Evolutionary conservation across 2,888 invertebrate species (phyloP).

Genomic region (Tridacna crocea): DNA sequence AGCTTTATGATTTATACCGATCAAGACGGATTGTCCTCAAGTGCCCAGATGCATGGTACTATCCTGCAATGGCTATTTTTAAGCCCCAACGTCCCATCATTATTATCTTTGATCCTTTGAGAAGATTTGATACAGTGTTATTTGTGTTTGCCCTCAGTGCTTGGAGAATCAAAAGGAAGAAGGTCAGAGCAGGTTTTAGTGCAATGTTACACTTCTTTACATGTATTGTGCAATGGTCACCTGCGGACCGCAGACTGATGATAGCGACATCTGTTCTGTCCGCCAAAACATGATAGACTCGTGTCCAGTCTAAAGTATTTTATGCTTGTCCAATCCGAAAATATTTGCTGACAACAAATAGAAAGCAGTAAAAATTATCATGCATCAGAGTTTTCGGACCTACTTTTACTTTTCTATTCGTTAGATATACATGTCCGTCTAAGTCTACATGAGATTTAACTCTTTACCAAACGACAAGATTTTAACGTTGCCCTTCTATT

Average conservation of each 20-base stretch:
- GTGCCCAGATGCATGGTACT: slow-evolving; percentile 35
- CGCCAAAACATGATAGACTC: background rate
- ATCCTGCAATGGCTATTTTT: slow-evolving; percentile 18
- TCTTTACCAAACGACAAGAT: too few species aligned
- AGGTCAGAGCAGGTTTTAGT: slow-evolving; percentile 24
- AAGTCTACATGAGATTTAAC: too few species aligned
- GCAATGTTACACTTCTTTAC: slow-evolving; percentile 26
- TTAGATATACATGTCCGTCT: too few species aligned
- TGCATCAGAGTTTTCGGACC: too few species aligned
- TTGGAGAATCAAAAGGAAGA: slow-evolving; percentile 3
- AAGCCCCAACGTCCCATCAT: slow-evolving; percentile 5
- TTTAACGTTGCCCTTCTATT: too few species aligned
- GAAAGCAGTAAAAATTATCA: too few species aligned
- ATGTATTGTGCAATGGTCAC: slow-evolving; percentile 39
- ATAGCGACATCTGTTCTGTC: slow-evolving; percentile 17
- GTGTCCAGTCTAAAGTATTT: too few species aligned
- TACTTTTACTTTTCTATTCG: too few species aligned
- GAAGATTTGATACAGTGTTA: slow-evolving; percentile 2
- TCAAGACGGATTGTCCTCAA: slow-evolving; percentile 32
- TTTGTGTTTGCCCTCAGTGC: slow-evolving; percentile 17
- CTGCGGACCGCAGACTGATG: slow-evolving; percentile 1
- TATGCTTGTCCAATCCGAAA: too few species aligned
- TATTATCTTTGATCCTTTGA: slow-evolving; percentile 18
- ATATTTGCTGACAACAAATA: too few species aligned
- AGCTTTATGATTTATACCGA: slow-evolving; percentile 36